Evolutionary conservation across 2,888 invertebrate species (phyloP).

Genomic region (Patella ulyssiponensis): DNA sequence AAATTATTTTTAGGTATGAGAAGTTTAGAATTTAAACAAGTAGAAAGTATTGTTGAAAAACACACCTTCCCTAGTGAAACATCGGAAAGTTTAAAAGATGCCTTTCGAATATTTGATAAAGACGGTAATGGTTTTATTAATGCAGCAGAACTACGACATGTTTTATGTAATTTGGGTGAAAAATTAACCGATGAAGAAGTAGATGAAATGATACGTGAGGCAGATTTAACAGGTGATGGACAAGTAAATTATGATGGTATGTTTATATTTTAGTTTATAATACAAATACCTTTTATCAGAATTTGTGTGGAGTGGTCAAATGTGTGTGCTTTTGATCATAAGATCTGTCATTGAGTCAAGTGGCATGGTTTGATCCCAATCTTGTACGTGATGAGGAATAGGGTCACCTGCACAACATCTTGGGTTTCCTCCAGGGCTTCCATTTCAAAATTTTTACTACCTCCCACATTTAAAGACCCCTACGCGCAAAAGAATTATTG

Average conservation of each 20-base stretch:
- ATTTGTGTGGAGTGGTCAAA: no score
- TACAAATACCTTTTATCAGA: not conserved
- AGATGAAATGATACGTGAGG: conserved; percentile 42
- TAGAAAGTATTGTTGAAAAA: conserved; percentile 14
- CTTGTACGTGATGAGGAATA: no score
- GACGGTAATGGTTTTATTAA: conserved; percentile 41
- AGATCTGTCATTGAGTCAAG: no score
- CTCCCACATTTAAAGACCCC: no score
- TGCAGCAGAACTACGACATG: conserved; percentile 34
- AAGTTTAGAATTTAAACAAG: conserved; percentile 14
- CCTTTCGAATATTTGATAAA: conserved; percentile 39
- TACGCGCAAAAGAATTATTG: no score
- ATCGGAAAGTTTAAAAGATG: conserved; percentile 14
- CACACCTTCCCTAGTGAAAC: conserved; percentile 17
- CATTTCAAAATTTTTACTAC: no score
- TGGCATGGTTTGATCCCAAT: no score
- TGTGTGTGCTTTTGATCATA: no score
- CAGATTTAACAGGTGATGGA: conserved; percentile 37
- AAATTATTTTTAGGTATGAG: conserved; percentile 9
- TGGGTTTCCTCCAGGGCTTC: no score
- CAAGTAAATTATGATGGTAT: conserved; percentile 38
- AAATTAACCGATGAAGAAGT: conserved; percentile 17
- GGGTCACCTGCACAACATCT: no score
- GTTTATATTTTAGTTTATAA: conserved; percentile 12
- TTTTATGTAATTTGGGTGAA: conserved; percentile 27